A percentile compares a stretch with the other conserved stretches of the same genome.
Conservation (phyloP, 2,888 invertebrate species). For the Trichopoda pennipes region DNA sequence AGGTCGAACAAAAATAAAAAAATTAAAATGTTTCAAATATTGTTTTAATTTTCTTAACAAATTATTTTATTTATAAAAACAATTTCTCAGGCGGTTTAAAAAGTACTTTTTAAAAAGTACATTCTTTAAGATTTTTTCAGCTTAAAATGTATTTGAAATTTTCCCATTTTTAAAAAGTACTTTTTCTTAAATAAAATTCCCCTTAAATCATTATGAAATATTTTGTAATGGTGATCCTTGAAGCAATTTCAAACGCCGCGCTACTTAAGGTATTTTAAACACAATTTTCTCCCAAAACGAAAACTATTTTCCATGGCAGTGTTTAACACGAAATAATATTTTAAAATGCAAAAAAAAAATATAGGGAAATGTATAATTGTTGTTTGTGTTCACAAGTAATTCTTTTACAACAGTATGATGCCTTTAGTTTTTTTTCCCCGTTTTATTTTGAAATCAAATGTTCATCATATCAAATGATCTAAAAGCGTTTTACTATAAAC, state of each 20-base stretch:
- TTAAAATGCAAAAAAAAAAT: neutral
- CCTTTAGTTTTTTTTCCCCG: neutral
- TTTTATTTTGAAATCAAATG: slow-evolving; percentile 53
- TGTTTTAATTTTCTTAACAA: too few relatives aligned
- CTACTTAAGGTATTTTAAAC: too few relatives aligned
- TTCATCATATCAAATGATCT: slow-evolving; percentile 67
- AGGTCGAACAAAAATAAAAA: too few relatives aligned
- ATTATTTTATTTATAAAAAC: too few relatives aligned
- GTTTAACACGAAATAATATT: neutral
- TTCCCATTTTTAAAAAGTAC: neutral
- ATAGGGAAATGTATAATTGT: neutral
- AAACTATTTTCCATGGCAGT: neutral
- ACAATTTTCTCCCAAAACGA: neutral
- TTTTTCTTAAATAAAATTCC: too few relatives aligned
- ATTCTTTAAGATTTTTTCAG: too few relatives aligned
- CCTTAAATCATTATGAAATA: too few relatives aligned
- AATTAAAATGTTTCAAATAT: too few relatives aligned
- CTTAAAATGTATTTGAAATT: too few relatives aligned
- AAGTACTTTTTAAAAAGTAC: neutral
- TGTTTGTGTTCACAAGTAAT: neutral
- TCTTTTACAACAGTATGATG: slow-evolving; percentile 23
- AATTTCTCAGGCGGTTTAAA: too few relatives aligned
- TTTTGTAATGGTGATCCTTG: too few relatives aligned
- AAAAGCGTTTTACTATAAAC: slow-evolving; percentile 66
- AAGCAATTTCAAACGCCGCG: too few relatives aligned